Conservation (phyloP, 1,140 invertebrate genomes). For the Vanessa atalanta region DNA sequence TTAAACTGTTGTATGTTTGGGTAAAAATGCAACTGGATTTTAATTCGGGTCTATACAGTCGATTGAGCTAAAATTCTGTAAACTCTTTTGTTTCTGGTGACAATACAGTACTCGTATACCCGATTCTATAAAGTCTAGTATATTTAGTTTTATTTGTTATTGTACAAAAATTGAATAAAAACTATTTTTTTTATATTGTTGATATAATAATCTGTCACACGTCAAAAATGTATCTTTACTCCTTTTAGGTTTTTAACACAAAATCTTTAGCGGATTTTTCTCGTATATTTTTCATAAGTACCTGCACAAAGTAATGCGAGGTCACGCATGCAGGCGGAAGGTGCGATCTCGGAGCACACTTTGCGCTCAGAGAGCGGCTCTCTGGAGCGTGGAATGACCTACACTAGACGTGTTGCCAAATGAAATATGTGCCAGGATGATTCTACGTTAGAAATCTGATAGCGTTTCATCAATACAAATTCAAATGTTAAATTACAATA, state of each 20-base stretch:
- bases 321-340: slow-evolving; percentile 43
- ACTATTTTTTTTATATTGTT: too few relatives aligned
- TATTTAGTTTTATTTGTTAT: too few relatives aligned
- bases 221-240: too few relatives aligned
- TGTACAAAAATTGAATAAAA: too few relatives aligned
- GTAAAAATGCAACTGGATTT: too few relatives aligned
- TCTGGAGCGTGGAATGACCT: slow-evolving; percentile 39
- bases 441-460: not conserved
- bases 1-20: too few relatives aligned
- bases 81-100: too few relatives aligned
- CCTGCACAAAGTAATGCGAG: slow-evolving; percentile 38
- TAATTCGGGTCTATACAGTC: too few relatives aligned
- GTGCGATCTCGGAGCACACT: slow-evolving; percentile 38
- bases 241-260: not conserved
- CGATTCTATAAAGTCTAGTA: too few relatives aligned
- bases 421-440: slow-evolving; percentile 26
- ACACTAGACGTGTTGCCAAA: slow-evolving; percentile 28
- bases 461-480: not conserved
- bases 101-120: too few relatives aligned
- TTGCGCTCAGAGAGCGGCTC: slow-evolving; percentile 37
- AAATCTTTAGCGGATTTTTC: slow-evolving; percentile 3
- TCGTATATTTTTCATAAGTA: slow-evolving; percentile 31
- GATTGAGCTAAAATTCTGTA: too few relatives aligned
- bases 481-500: not conserved
- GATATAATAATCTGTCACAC: too few relatives aligned